Evolutionary conservation across 2,888 invertebrate species (phyloP).

Genomic region (Axea sp.): DNA sequence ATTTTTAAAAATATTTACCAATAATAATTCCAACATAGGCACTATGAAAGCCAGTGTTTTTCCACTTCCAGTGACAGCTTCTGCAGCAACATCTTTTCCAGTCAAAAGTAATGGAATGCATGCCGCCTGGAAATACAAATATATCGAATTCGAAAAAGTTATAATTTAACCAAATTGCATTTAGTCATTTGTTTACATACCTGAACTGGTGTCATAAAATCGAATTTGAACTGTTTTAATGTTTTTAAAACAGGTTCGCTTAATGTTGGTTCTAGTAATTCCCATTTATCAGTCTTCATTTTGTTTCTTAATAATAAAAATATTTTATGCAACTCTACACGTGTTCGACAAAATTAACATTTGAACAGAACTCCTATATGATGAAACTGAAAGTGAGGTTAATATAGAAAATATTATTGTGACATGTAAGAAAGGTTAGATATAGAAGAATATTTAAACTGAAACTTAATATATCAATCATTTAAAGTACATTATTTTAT

Average conservation of each 20-base stretch:
- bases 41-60: conserved; percentile 98
- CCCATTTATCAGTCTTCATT: conserved; percentile 79
- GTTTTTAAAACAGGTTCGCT: conserved; percentile 79
- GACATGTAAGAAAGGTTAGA: too few relatives aligned
- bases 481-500: too few relatives aligned
- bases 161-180: too few relatives aligned
- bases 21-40: conserved; percentile 92
- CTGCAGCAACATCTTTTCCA: conserved; percentile 98
- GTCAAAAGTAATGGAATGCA: conserved; percentile 92
- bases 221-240: conserved; percentile 81
- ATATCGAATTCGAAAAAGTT: background rate
- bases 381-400: too few relatives aligned
- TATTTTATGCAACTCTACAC: too few relatives aligned
- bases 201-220: conserved; percentile 83
- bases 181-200: conserved; percentile 66
- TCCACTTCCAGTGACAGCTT: conserved; percentile 99
- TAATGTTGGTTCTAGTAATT: conserved; percentile 78
- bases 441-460: too few relatives aligned
- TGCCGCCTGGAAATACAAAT: conserved; percentile 83
- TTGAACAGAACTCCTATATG: too few relatives aligned
- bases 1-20: conserved; percentile 71
- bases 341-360: too few relatives aligned
- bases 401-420: too few relatives aligned
- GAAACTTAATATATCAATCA: too few relatives aligned
- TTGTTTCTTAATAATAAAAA: background rate